A percentile compares a stretch with the other conserved stretches of the same genome.
Evolutionary conservation across 2,113 vertebrate genomes (phyloP).

Genomic region (Gorsachius goisagi): DNA sequence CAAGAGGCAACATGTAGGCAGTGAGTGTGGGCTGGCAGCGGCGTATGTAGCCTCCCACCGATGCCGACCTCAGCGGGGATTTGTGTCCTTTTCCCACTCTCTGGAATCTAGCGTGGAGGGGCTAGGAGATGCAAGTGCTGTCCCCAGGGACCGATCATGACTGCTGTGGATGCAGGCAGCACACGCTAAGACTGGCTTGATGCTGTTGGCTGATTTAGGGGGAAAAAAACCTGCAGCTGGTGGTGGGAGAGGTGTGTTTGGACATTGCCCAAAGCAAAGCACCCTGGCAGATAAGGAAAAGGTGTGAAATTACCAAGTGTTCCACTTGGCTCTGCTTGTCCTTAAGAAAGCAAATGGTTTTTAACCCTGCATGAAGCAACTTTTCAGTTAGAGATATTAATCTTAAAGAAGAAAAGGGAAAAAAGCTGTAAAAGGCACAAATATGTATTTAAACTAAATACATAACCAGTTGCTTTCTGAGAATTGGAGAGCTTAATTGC

Average conservation of each 20-base stretch:
- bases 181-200: neutral
- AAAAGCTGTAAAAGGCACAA: neutral
- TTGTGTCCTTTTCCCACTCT: neutral
- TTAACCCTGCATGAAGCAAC: neutral
- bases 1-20: neutral
- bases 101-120: neutral
- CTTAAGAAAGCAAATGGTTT: neutral
- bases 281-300: neutral
- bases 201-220: neutral
- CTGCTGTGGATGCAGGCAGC: neutral
- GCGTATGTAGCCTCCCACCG: rapidly evolving
- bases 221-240: neutral
- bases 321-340: neutral
- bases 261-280: neutral
- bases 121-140: neutral
- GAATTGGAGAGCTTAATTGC: neutral
- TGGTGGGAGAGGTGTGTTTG: neutral
- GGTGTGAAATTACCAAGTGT: neutral
- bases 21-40: rapidly evolving
- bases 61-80: neutral
- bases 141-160: rapidly evolving
- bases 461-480: neutral
- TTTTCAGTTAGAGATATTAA: neutral
- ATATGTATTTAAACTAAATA: neutral
- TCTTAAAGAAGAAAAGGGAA: neutral